Evolutionary conservation across 1,140 invertebrate species (phyloP).

Genomic region (Drosophila sp.): DNA sequence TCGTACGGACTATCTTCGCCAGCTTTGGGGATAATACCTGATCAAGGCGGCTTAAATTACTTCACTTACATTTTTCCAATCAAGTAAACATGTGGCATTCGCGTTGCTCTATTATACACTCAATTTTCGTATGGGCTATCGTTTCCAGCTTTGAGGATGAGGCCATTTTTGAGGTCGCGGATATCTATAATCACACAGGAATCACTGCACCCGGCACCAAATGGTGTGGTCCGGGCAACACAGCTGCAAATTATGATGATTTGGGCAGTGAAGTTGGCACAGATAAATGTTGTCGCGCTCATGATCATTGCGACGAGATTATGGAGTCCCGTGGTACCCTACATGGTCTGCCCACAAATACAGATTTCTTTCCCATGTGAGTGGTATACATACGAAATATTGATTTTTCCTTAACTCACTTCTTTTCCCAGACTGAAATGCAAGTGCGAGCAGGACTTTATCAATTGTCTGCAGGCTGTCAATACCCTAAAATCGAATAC

Average conservation of each 20-base stretch:
- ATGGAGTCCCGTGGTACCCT: constrained; percentile 85
- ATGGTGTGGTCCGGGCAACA: constrained; percentile 90
- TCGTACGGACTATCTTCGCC: constrained; percentile 1
- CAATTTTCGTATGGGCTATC: constrained; percentile 1
- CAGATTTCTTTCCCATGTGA: constrained; percentile 85
- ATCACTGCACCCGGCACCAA: constrained; percentile 85
- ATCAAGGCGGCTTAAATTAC: neutral
- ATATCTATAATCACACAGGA: constrained; percentile 73
- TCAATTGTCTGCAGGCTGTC: constrained; percentile 86
- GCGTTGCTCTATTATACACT: constrained; percentile 6
- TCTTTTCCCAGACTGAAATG: constrained; percentile 84
- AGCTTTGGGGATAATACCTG: constrained; percentile 64
- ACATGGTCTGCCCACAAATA: constrained; percentile 86
- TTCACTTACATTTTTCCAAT: constrained; percentile 34
- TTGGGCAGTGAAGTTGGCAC: constrained; percentile 87
- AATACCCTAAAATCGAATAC: constrained; percentile 83
- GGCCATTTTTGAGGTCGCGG: constrained; percentile 79
- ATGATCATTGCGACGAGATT: constrained; percentile 89
- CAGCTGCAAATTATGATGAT: constrained; percentile 87
- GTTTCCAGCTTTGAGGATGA: constrained; percentile 60
- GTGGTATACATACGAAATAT: constrained; percentile 55
- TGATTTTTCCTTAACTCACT: neutral
- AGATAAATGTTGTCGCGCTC: constrained; percentile 90
- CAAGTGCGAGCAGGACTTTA: constrained; percentile 88
- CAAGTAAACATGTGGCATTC: constrained; percentile 34